Evolutionary conservation across 1,140 invertebrate genomes (phyloP).

Genomic region (Steinernema khuongi): DNA sequence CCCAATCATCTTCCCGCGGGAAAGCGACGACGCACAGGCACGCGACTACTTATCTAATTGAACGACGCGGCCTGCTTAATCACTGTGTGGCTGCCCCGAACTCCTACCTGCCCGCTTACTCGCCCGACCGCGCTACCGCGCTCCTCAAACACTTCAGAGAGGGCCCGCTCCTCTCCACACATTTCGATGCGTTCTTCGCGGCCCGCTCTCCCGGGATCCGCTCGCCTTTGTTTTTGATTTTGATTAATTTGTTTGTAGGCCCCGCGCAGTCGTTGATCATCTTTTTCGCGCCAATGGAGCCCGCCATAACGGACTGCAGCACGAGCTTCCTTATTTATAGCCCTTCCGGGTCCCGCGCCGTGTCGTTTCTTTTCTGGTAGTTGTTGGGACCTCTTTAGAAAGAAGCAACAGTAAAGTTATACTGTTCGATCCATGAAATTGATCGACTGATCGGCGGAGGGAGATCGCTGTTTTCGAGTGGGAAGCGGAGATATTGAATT

Average conservation of each 20-base stretch:
- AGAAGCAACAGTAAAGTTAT: too few relatives aligned
- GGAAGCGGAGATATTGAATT: too few relatives aligned
- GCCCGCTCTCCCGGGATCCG: neutral
- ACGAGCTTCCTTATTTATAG: neutral
- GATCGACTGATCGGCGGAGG: too few relatives aligned
- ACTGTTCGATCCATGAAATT: too few relatives aligned
- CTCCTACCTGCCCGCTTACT: neutral
- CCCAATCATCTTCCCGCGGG: neutral
- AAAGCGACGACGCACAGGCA: neutral
- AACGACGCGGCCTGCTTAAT: neutral
- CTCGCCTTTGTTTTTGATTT: neutral
- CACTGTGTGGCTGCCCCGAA: neutral
- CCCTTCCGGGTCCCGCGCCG: neutral
- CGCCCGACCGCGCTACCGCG: neutral
- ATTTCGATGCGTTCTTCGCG: neutral
- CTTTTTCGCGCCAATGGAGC: neutral
- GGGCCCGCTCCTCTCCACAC: neutral
- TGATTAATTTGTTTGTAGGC: slow-evolving; percentile 10
- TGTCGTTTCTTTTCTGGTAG: too few relatives aligned
- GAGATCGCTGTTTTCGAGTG: too few relatives aligned
- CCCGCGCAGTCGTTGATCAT: neutral
- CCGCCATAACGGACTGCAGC: neutral
- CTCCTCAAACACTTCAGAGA: slow-evolving; percentile 7
- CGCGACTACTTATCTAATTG: neutral
- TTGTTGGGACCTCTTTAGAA: too few relatives aligned